Base-by-base conservation (phyloP, 1,140 invertebrate species). In the Nymphalis io region DNA sequence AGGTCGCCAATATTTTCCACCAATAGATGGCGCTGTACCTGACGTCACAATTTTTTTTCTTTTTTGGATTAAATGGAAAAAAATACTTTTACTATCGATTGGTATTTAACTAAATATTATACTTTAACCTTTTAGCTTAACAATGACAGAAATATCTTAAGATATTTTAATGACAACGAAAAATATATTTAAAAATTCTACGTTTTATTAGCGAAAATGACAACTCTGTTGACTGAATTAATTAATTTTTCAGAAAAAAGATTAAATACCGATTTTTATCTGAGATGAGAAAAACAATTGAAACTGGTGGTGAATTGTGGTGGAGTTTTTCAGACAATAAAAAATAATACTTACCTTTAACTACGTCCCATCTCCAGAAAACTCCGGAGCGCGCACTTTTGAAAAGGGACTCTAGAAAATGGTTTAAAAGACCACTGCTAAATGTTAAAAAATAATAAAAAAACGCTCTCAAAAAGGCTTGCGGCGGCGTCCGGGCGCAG, bases 351-450 rank as follows among this genome's bases (percentile, higher is more conserved):
- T 85, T 46, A 87, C 84, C 84, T 83, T 81, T 57, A 84, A 39
- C 75, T 83, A 78, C 79, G 60, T 81, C 78, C 82, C 84, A 87
- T 87, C 79, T 84, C 83, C 82, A 83, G 82, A 75, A 71, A 68
- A 80, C 63, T 78, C 83, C 76, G 79, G 79, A 78, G 78, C 72
- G 67, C 51, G 55, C 69, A 60, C 70, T 58, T 57, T 59, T 53
- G 72, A 78, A 76, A 72, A 70, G 68, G 46, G 46, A 27, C 48
- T 66, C 68, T 74, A 65, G 72, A 65, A 74, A 77, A 78, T 67
- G 40, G 39, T 3, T 42, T 78, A 77, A 79, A 80, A 79, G 79
- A 78, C 60, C 68, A 62, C 74, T 59, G 62, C 72, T 72, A 66
- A 74, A 77, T 78, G 67, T 72, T 76, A 76, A 75, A 77, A 76